phyloP scores from a whole-genome alignment of 1,140 invertebrate species.

The Drosophila ohnishii region DNA sequence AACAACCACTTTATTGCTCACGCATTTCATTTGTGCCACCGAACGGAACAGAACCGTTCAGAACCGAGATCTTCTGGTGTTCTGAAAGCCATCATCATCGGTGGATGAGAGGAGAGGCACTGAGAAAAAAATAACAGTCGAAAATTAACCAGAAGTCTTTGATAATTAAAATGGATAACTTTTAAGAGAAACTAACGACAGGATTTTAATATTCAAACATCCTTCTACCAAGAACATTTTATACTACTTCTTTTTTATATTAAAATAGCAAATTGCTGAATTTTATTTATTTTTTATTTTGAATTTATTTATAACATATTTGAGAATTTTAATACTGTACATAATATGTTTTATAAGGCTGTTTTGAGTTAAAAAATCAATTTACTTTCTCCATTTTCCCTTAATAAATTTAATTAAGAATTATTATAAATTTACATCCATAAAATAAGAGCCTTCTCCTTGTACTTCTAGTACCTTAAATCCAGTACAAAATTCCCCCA shows the following conservation, averaged over 20 bases:
- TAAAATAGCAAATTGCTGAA: no score
- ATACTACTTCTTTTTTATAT: background rate
- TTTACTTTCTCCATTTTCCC: no score
- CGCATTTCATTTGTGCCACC: slow-evolving; percentile 41
- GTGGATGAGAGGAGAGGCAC: background rate
- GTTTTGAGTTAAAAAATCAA: no score
- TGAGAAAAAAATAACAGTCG: background rate
- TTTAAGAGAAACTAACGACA: background rate
- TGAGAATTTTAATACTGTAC: background rate
- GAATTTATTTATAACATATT: background rate
- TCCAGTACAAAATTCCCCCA: no score
- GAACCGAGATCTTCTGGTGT: slow-evolving; percentile 32
- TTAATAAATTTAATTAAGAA: background rate
- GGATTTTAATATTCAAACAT: background rate
- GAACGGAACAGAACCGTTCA: slow-evolving; percentile 22
- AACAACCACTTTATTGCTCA: slow-evolving; percentile 53
- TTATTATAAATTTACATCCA: background rate
- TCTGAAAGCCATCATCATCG: slow-evolving; percentile 32
- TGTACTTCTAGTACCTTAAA: no score
- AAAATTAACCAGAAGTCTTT: background rate
- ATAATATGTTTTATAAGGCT: background rate
- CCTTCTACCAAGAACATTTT: background rate
- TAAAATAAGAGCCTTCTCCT: background rate
- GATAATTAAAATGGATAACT: background rate
- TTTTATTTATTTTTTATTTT: background rate